These are phyloP conservation scores for Rhinogobius similis DNA, from an alignment of 2,113 vertebrate species.

Conservation along the genomic window DNA sequence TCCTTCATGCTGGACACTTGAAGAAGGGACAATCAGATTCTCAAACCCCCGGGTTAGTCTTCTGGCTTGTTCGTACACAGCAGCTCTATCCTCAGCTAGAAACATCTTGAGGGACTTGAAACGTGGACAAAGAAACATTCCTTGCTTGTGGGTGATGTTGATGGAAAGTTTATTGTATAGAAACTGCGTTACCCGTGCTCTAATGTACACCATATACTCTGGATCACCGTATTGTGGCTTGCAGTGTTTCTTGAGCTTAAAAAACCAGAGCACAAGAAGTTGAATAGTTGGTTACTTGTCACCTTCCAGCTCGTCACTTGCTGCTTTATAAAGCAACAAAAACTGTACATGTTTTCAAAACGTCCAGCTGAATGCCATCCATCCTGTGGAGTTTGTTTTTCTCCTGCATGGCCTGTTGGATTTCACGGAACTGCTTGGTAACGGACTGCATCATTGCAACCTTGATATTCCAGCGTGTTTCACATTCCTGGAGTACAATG, in stretches of 20 bases:
- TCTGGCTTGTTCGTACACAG: neutral
- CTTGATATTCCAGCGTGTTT: neutral
- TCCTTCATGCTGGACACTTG: neutral
- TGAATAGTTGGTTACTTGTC: neutral
- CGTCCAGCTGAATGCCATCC: neutral
- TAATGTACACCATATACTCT: neutral
- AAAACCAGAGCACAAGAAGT: neutral
- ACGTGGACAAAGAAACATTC: neutral
- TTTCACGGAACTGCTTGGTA: neutral
- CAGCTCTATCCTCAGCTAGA: neutral
- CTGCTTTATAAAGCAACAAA: neutral
- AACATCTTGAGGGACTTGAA: conserved; percentile 1
- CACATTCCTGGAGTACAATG: neutral
- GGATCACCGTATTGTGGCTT: neutral
- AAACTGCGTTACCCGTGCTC: neutral
- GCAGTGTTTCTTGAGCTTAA: neutral
- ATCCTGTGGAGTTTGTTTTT: neutral
- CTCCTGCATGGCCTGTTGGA: neutral
- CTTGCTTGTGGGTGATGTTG: neutral
- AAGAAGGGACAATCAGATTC: neutral
- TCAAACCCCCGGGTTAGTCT: neutral
- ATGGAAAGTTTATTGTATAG: neutral
- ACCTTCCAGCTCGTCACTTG: neutral
- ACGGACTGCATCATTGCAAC: neutral
- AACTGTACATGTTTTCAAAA: neutral